These are phyloP conservation scores for Rhyzopertha dominica DNA, from an alignment of 1,140 invertebrate species.

Conservation along the genomic window DNA sequence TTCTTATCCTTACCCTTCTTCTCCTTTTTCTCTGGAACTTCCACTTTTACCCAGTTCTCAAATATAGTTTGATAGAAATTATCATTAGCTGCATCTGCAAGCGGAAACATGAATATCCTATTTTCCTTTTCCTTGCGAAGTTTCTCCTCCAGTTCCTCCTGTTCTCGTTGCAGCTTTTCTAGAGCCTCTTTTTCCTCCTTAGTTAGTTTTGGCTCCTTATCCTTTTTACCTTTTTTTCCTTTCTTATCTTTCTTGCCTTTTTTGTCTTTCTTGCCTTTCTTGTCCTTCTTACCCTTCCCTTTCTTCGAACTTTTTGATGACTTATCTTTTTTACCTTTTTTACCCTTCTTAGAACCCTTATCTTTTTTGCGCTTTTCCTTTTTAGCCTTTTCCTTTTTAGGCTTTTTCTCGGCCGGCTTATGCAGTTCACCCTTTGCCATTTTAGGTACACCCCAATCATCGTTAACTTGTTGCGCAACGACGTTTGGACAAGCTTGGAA, in stretches of 20 bases:
- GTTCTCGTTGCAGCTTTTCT: conserved; percentile 18
- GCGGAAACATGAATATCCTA: conserved; percentile 30
- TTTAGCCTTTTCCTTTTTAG: conserved; percentile 15
- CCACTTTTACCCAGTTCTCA: conserved; percentile 27
- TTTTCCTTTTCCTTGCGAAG: conserved; percentile 20
- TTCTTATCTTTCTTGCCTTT: conserved; percentile 17
- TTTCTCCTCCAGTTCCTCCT: conserved; percentile 18
- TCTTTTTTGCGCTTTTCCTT: conserved; percentile 12
- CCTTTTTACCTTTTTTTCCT: conserved; percentile 18
- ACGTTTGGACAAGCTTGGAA: conserved; percentile 13
- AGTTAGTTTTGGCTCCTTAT: conserved; percentile 18
- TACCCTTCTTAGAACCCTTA: conserved; percentile 17
- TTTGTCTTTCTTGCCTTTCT: conserved; percentile 13
- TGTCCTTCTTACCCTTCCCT: conserved; percentile 12
- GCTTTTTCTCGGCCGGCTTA: conserved; percentile 15
- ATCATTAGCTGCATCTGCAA: conserved; percentile 28
- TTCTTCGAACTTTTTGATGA: conserved; percentile 13
- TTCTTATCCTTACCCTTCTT: conserved; percentile 16
- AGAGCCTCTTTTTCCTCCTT: conserved; percentile 25
- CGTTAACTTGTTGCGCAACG: conserved; percentile 23
- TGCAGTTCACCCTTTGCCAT: conserved; percentile 15
- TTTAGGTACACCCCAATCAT: conserved; percentile 22
- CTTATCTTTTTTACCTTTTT: conserved; percentile 20
- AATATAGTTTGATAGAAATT: conserved; percentile 29
- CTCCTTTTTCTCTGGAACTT: too few species aligned